These are phyloP conservation scores for Nomada ferruginata DNA, from an alignment of 2,888 invertebrate species.

Conservation along the genomic window DNA sequence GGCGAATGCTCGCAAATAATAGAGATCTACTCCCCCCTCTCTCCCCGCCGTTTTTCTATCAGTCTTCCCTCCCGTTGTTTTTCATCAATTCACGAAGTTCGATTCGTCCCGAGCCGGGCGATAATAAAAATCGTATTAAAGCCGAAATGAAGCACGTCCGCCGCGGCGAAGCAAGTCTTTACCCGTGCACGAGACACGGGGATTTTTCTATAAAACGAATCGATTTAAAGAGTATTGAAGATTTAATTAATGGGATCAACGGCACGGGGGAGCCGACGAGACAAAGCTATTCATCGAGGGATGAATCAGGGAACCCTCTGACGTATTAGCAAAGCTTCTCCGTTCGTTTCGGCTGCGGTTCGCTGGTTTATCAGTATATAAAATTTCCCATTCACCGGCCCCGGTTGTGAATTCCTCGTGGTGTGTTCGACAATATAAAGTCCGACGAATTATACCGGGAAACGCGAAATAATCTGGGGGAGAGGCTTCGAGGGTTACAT, in stretches of 20 bases:
- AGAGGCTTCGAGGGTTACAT: neutral
- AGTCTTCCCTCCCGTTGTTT: neutral
- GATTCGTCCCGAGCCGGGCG: neutral
- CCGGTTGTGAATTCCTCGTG: slow-evolving; percentile 2
- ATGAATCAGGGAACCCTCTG: slow-evolving; percentile 19
- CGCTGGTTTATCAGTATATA: slow-evolving; percentile 43
- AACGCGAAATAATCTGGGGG: slow-evolving; percentile 5
- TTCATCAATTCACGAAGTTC: neutral
- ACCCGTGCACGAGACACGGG: slow-evolving; percentile 2
- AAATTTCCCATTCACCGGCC: slow-evolving; percentile 36
- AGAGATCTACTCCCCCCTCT: neutral
- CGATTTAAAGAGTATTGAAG: slow-evolving; percentile 46
- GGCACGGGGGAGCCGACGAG: slow-evolving; percentile 13
- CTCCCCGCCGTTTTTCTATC: neutral
- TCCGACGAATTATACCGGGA: slow-evolving; percentile 3
- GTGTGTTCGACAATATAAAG: slow-evolving; percentile 14
- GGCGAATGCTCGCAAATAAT: neutral
- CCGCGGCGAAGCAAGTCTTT: neutral
- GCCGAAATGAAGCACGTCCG: slow-evolving; percentile 8
- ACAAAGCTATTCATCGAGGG: slow-evolving; percentile 56
- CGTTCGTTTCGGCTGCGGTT: neutral
- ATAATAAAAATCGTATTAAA: slow-evolving; percentile 53
- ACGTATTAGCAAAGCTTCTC: slow-evolving; percentile 43
- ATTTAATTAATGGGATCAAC: slow-evolving; percentile 56
- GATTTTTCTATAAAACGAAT: slow-evolving; percentile 48